phyloP scores from a whole-genome alignment of 2,888 invertebrate genomes.

The Sclerodermus sp. region DNA sequence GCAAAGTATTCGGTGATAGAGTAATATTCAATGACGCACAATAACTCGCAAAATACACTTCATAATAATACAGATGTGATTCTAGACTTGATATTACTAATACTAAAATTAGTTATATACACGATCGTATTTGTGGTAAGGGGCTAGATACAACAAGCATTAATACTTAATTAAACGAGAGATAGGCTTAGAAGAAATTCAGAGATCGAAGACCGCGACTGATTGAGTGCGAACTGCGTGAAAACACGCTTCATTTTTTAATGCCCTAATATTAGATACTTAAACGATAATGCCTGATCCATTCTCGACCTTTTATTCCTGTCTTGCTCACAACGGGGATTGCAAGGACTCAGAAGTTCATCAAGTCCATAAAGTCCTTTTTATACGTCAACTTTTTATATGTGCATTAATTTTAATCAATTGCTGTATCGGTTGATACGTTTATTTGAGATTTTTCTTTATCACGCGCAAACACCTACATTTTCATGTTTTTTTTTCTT shows the following conservation, averaged over 20 bases:
- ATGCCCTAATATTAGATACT: conserved; percentile 33
- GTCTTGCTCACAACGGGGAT: conserved; percentile 15
- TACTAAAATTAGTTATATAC: conserved; percentile 31
- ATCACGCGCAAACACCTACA: too few relatives aligned
- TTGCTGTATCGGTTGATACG: neutral
- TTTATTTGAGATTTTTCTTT: too few relatives aligned
- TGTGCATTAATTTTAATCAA: neutral
- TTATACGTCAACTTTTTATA: neutral
- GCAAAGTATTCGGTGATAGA: too few relatives aligned
- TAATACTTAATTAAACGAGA: conserved; percentile 25
- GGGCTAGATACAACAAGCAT: conserved; percentile 16
- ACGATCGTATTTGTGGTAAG: conserved; percentile 17
- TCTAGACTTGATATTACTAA: conserved; percentile 42
- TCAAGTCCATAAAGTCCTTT: neutral
- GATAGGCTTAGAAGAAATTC: conserved; percentile 11
- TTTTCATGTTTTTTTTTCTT: too few relatives aligned
- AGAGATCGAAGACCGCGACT: conserved; percentile 26
- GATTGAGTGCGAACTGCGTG: conserved; percentile 26
- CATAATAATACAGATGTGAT: conserved; percentile 53
- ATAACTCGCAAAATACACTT: conserved; percentile 54
- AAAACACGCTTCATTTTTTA: conserved; percentile 28
- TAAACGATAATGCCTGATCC: conserved; percentile 28
- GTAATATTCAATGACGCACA: conserved; percentile 53
- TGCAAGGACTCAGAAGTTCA: conserved; percentile 27
- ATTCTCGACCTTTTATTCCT: conserved; percentile 37